Conservation (phyloP, 2,797 vertebrate genomes). For the Clarias laeviceps region DNA sequence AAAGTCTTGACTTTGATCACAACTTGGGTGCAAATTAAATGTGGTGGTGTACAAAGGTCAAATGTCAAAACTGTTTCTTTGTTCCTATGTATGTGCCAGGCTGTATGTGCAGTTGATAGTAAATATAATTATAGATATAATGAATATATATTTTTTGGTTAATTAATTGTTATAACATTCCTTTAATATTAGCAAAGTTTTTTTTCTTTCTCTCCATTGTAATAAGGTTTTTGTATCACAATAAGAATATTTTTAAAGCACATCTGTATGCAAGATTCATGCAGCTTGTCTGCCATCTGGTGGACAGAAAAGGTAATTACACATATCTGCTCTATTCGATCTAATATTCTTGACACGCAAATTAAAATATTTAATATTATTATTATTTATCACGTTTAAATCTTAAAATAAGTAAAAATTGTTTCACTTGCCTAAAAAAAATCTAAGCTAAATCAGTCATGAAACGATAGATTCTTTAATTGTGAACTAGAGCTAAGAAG, state of each 20-base stretch:
- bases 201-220: too few species aligned
- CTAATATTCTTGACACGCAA: not conserved
- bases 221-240: too few species aligned
- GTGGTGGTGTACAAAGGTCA: too few species aligned
- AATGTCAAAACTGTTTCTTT: too few species aligned
- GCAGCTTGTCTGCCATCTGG: slow-evolving; percentile 1
- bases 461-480: not conserved
- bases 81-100: too few species aligned
- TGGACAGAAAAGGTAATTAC: not conserved
- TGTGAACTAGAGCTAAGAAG: not conserved
- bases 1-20: too few species aligned
- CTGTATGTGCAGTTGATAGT: not conserved
- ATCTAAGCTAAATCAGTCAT: not conserved
- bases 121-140: too few species aligned
- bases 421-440: not conserved
- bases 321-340: not conserved
- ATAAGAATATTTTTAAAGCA: too few species aligned
- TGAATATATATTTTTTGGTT: not conserved
- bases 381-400: not conserved
- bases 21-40: too few species aligned
- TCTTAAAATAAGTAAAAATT: not conserved
- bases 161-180: too few species aligned
- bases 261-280: not conserved
- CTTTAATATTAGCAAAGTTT: too few species aligned
- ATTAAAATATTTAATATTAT: not conserved